Evolutionary conservation across 2,888 invertebrate genomes (phyloP).

Genomic region (Liodrosophila aerea): DNA sequence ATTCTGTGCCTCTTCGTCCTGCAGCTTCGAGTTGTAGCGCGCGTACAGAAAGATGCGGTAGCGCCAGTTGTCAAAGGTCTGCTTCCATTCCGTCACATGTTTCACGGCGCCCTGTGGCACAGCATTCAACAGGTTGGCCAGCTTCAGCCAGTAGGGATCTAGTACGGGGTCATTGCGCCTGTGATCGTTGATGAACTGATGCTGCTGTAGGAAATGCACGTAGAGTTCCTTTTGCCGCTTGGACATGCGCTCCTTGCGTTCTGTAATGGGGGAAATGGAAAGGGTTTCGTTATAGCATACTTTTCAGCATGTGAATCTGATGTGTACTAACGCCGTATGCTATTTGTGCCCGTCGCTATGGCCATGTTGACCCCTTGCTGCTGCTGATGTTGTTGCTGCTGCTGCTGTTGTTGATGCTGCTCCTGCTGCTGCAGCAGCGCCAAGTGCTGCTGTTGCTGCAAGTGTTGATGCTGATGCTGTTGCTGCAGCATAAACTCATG

Average conservation of each 20-base stretch:
- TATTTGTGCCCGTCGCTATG: constrained; percentile 68
- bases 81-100: constrained; percentile 78
- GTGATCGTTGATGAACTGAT: constrained; percentile 78
- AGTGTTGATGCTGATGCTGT: constrained; percentile 75
- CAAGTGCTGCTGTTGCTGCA: constrained; percentile 72
- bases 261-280: constrained; percentile 29
- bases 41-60: constrained; percentile 79
- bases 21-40: constrained; percentile 78
- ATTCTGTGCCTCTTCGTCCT: constrained; percentile 76
- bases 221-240: constrained; percentile 79
- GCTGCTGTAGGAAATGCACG: constrained; percentile 78
- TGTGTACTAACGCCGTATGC: constrained; percentile 73
- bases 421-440: constrained; percentile 66
- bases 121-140: constrained; percentile 77
- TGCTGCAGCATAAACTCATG: constrained; percentile 76
- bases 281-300: constrained; percentile 6
- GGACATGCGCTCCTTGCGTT: constrained; percentile 80
- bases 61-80: constrained; percentile 80
- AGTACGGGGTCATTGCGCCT: constrained; percentile 77
- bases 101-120: constrained; percentile 79
- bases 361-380: constrained; percentile 63
- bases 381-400: constrained; percentile 53
- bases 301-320: constrained; percentile 1
- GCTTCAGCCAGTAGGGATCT: constrained; percentile 78
- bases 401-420: constrained; percentile 57